Base-by-base conservation (phyloP, 2,113 vertebrate species). In the Panurus biarmicus region DNA sequence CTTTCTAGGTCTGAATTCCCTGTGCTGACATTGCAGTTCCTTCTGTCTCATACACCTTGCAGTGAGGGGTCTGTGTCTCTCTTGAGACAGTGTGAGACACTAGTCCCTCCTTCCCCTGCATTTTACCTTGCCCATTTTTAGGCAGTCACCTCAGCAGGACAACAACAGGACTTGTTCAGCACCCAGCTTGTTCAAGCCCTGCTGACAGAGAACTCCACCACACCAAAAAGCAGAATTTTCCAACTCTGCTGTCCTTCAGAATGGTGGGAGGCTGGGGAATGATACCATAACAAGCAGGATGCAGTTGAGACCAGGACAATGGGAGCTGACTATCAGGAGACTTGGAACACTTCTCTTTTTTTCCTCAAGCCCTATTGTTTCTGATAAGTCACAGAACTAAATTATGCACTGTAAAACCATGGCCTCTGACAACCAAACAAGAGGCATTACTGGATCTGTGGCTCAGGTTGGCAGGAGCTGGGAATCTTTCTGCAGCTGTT, bases 311-410 rank as follows among this genome's bases (percentile, higher is more conserved):
- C 50, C 54, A 91, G 64, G 54, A 92, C 87, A 91, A 92, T 87
- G 62, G 89, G 50, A 94, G 50, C 77, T 91, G 88, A 62, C 65
- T 91, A 79, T 92, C 50, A 57, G 62, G 89, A 94, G 78, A 79
- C 44, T 66, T 92, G 62, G 66, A 94, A 82, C 9, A 22, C 5
- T 48, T 40, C 4, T 36, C 36, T 11, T 14, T 13, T 12, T 19
- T 31, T 1, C 11, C 45, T 45, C 4, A 83, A 90, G 45, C 57
- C 75, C 96, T 79, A 82, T 96, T 96, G 96, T 95, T 85, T 93
- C 40, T 90, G 90, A 89, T 95, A 94, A 96, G 62, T 72, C 76
- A 89, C 71, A 90, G 75, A 93, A 62, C 50, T 89, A 38, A 91
- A 92, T 91, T 61, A 54, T 76, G 84, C 23, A 47, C 89, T 88